These are phyloP conservation scores for Ceyx erithaca DNA, from an alignment of 2,797 vertebrate genomes.

Conservation along the genomic window DNA sequence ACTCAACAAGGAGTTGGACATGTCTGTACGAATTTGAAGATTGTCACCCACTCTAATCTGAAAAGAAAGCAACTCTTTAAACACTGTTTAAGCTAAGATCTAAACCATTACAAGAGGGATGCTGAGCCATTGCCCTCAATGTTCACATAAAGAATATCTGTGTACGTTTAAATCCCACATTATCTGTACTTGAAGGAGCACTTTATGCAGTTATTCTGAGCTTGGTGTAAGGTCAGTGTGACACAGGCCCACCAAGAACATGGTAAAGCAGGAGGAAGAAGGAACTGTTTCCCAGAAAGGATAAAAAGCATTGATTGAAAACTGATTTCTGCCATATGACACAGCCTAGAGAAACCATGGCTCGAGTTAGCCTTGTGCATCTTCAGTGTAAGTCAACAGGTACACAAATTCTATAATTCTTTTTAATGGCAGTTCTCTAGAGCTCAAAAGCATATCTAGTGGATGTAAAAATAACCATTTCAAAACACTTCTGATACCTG, in stretches of 20 bases:
- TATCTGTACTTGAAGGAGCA: not conserved
- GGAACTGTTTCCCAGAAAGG: not conserved
- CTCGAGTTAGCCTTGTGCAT: not conserved
- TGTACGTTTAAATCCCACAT: not conserved
- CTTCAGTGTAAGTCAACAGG: not conserved
- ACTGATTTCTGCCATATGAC: not conserved
- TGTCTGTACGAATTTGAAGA: conserved; percentile 10
- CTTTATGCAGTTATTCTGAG: not conserved
- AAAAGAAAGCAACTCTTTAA: conserved; percentile 34
- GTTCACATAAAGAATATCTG: not conserved
- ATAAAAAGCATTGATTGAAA: not conserved
- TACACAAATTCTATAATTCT: not conserved
- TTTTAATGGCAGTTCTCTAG: not conserved
- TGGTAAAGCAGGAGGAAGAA: not conserved
- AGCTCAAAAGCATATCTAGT: not conserved
- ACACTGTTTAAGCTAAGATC: conserved; percentile 1
- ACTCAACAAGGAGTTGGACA: conserved; percentile 41
- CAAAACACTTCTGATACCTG: not conserved
- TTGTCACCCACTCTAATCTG: conserved; percentile 35
- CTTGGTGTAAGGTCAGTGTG: not conserved
- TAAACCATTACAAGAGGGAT: not conserved
- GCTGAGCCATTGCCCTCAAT: not conserved
- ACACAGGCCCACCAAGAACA: not conserved
- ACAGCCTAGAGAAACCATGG: not conserved
- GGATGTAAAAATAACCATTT: not conserved